Evolutionary conservation across 2,113 vertebrate species (phyloP).

Genomic region (Odocoileus hemionus): DNA sequence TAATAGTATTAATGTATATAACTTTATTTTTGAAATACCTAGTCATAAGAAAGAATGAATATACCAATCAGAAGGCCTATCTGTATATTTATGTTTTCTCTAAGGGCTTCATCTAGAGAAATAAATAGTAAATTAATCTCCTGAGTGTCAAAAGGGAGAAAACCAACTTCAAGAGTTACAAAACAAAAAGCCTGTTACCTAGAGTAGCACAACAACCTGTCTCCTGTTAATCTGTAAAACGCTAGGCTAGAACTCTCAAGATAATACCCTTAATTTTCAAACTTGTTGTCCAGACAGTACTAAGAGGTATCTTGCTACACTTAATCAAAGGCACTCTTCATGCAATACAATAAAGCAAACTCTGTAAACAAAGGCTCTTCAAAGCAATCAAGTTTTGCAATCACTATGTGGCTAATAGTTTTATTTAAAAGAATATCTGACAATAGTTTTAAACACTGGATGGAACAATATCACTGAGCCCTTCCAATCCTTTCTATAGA

Average conservation of each 20-base stretch:
- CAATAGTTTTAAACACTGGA: conserved; percentile 51
- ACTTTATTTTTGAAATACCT: conserved; percentile 24
- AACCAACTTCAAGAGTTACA: conserved; percentile 52
- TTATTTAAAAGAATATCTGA: conserved; percentile 55
- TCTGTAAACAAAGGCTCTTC: conserved; percentile 54
- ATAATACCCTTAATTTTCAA: conserved; percentile 49
- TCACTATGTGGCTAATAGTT: conserved; percentile 64
- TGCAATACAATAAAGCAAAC: conserved; percentile 53
- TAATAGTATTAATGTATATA: neutral
- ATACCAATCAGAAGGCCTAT: conserved; percentile 12
- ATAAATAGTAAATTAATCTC: conserved; percentile 65
- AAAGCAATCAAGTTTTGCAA: conserved; percentile 60
- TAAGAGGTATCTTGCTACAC: conserved; percentile 43
- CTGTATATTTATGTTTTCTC: conserved; percentile 55
- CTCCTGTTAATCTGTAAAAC: conserved; percentile 50
- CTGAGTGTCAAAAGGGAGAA: conserved; percentile 46
- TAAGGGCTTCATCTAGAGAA: conserved; percentile 48
- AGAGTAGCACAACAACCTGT: conserved; percentile 52
- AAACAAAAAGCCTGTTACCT: conserved; percentile 59
- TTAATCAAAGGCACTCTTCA: conserved; percentile 66
- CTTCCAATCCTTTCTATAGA: conserved; percentile 37
- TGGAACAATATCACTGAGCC: conserved; percentile 31
- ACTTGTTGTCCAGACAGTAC: conserved; percentile 55
- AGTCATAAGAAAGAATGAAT: conserved; percentile 30
- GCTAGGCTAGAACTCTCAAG: conserved; percentile 29